A percentile compares a stretch with the other conserved stretches of the same genome.
phyloP scores from a whole-genome alignment of 2,113 vertebrate species.

The Actenoides lindsayi region DNA sequence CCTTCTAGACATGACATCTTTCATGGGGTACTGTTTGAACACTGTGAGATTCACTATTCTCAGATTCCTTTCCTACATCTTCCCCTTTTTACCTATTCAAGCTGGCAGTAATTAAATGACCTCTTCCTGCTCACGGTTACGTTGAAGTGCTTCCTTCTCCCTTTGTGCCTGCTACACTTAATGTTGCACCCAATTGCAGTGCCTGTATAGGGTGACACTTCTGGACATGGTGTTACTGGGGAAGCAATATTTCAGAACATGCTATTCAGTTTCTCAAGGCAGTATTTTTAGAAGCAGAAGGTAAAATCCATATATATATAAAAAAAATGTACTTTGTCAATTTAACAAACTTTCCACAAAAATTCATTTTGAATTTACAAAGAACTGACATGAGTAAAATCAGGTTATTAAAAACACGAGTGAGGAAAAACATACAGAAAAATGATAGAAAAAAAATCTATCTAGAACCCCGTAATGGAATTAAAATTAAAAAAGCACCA shows the following conservation, averaged over 20 bases:
- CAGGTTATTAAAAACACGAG: not conserved
- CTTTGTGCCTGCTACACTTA: not conserved
- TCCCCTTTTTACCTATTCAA: not conserved
- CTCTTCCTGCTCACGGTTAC: not conserved
- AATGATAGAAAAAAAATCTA: not conserved
- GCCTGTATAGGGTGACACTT: not conserved
- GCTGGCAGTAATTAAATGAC: not conserved
- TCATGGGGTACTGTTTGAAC: not conserved
- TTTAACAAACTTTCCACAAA: not conserved
- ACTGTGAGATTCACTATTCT: not conserved
- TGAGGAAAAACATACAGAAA: not conserved
- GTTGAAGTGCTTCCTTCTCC: not conserved
- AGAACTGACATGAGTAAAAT: not conserved
- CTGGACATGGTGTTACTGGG: not conserved
- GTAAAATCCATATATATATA: not conserved
- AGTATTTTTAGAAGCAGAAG: not conserved
- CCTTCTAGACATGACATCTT: not conserved
- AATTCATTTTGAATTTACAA: not conserved
- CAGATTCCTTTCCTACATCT: not conserved
- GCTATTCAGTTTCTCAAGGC: not conserved
- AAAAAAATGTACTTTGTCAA: not conserved
- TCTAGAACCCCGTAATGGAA: not conserved
- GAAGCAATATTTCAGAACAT: constrained; percentile 7
- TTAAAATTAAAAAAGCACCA: not conserved
- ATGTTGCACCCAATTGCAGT: not conserved